Conservation (phyloP, 2,113 vertebrate species). For the Protobothrops flavoviridis region DNA sequence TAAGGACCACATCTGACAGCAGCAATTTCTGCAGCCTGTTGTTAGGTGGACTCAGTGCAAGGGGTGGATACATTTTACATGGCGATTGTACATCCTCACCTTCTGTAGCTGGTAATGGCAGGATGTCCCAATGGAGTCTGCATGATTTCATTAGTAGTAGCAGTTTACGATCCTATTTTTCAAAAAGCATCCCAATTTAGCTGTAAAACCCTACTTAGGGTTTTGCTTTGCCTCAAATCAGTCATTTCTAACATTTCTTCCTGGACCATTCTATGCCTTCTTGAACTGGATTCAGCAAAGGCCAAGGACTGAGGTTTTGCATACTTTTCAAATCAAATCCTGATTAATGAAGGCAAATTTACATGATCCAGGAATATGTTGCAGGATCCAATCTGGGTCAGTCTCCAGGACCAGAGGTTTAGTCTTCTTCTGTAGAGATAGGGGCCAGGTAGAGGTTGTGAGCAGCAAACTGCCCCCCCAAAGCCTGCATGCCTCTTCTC, state of each 20-base stretch:
- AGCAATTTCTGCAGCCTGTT: not conserved
- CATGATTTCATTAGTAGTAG: not conserved
- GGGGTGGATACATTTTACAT: not conserved
- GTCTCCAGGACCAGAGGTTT: not conserved
- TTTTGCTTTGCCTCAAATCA: not conserved
- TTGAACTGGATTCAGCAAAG: not conserved
- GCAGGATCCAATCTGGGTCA: not conserved
- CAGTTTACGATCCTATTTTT: not conserved
- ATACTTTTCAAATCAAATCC: not conserved
- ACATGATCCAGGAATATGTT: not conserved
- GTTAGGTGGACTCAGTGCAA: not conserved
- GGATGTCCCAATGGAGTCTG: not conserved
- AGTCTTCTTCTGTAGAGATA: too few relatives aligned
- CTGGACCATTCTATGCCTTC: not conserved
- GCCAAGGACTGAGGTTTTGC: too few relatives aligned
- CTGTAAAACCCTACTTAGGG: not conserved
- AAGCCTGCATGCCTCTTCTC: too few relatives aligned
- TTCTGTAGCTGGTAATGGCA: not conserved
- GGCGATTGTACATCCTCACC: not conserved
- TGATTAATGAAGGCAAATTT: not conserved
- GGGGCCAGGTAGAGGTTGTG: too few relatives aligned
- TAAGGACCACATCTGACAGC: not conserved
- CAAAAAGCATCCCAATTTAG: not conserved
- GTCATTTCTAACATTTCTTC: not conserved
- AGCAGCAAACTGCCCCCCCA: too few relatives aligned